phyloP scores from a whole-genome alignment of 2,113 vertebrate species.

The Bothrops jararaca region DNA sequence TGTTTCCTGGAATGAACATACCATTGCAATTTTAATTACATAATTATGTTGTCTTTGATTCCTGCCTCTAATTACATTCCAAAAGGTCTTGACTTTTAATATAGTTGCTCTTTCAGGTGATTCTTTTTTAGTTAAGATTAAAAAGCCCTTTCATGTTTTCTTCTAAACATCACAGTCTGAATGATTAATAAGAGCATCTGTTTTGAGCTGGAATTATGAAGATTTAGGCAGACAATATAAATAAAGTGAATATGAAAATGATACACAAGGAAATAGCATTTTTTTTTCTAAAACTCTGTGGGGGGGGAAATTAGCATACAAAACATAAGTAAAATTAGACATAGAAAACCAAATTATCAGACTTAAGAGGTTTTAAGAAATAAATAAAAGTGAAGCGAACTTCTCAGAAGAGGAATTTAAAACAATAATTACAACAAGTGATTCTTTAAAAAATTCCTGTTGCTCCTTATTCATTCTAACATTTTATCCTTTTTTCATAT shows the following conservation, averaged over 20 bases:
- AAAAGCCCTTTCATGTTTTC: conserved; percentile 15
- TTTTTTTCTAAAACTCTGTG: conserved; percentile 35
- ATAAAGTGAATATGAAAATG: background rate
- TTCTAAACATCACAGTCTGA: background rate
- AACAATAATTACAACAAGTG: background rate
- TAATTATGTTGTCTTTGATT: conserved; percentile 14
- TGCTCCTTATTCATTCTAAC: background rate
- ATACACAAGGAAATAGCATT: conserved; percentile 32
- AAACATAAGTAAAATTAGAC: conserved; percentile 55
- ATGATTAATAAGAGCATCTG: background rate
- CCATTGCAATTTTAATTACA: background rate
- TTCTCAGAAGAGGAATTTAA: conserved; percentile 28
- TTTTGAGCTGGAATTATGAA: conserved; percentile 33
- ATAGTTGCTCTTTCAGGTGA: background rate
- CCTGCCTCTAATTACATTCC: background rate
- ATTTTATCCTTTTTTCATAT: background rate
- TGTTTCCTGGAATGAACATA: background rate
- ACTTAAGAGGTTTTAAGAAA: conserved; percentile 53
- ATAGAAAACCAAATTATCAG: conserved; percentile 56
- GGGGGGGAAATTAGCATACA: conserved; percentile 58
- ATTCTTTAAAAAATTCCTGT: conserved; percentile 9
- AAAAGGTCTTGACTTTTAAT: conserved; percentile 8
- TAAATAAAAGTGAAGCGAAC: conserved; percentile 55
- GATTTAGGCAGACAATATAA: conserved; percentile 16
- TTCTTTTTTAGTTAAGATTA: conserved; percentile 10